phyloP scores from a whole-genome alignment of 2,113 vertebrate genomes.

The Sula dactylatra region DNA sequence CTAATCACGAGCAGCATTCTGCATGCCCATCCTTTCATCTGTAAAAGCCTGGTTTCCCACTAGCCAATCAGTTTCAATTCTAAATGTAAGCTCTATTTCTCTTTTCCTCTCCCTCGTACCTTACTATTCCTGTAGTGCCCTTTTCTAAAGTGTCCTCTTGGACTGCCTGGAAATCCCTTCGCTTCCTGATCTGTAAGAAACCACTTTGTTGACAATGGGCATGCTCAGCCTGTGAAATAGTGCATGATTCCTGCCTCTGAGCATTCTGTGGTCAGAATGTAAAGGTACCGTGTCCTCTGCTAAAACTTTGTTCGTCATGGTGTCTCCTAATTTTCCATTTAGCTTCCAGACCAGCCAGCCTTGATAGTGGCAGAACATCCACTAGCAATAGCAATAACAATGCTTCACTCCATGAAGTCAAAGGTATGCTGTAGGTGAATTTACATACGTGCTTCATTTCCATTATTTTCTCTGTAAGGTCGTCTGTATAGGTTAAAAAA shows the following conservation, averaged over 20 bases:
- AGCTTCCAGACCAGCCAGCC: constrained; percentile 94
- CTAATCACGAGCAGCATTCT: constrained; percentile 36
- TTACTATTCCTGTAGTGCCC: constrained; percentile 44
- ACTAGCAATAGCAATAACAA: constrained; percentile 98
- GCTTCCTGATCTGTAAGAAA: constrained; percentile 62
- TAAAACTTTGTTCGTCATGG: constrained; percentile 60
- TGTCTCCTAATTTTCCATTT: constrained; percentile 79
- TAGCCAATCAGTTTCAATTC: constrained; percentile 53
- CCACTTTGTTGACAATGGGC: constrained; percentile 53
- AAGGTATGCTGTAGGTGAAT: constrained; percentile 85
- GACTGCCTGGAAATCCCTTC: constrained; percentile 66
- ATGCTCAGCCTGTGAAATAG: constrained; percentile 65
- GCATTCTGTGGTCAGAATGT: constrained; percentile 73
- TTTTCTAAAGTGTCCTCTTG: constrained; percentile 60
- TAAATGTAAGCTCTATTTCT: constrained; percentile 42
- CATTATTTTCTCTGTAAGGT: not conserved
- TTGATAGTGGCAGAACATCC: constrained; percentile 95
- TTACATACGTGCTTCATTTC: constrained; percentile 26
- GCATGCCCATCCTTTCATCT: not conserved
- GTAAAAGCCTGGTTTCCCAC: not conserved
- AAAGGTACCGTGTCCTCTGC: constrained; percentile 48
- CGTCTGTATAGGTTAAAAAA: not conserved
- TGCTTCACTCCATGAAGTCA: constrained; percentile 89
- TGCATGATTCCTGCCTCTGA: constrained; percentile 71
- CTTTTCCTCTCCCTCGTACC: constrained; percentile 37